These are phyloP conservation scores for Pemphredon lugubris DNA, from an alignment of 2,888 invertebrate species.

Conservation along the genomic window DNA sequence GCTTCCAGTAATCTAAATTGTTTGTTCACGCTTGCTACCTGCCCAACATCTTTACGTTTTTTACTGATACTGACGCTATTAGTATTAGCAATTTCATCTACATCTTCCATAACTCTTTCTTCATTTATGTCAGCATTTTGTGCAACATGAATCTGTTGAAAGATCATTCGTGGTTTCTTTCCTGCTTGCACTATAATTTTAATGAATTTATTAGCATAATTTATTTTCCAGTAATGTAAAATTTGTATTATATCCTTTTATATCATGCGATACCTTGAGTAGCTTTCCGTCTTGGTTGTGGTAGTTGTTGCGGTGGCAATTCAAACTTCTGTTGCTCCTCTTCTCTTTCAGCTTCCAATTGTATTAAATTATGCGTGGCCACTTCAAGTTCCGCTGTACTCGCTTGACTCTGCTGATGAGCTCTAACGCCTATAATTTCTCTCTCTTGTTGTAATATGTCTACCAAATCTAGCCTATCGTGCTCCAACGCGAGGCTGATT, in stretches of 20 bases:
- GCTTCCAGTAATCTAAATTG: conserved; percentile 88
- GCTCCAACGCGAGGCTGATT: conserved; percentile 86
- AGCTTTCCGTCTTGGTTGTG: conserved; percentile 67
- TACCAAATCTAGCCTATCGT: conserved; percentile 84
- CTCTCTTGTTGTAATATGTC: conserved; percentile 82
- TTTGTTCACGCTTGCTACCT: conserved; percentile 75
- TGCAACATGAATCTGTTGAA: conserved; percentile 75
- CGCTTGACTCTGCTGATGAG: conserved; percentile 69
- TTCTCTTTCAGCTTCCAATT: conserved; percentile 73
- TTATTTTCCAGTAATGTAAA: conserved; percentile 71
- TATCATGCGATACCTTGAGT: conserved; percentile 59
- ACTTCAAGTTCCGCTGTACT: conserved; percentile 74
- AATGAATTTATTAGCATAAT: conserved; percentile 49
- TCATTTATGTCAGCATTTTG: conserved; percentile 70
- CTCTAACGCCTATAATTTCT: conserved; percentile 69
- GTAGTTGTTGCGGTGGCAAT: conserved; percentile 66
- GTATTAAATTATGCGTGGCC: conserved; percentile 77
- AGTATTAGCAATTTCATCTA: conserved; percentile 62
- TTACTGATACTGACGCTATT: conserved; percentile 63
- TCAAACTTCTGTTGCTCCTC: conserved; percentile 70
- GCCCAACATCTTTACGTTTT: conserved; percentile 71
- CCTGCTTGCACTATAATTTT: conserved; percentile 59
- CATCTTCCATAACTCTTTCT: conserved; percentile 68
- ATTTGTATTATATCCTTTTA: conserved; percentile 2
- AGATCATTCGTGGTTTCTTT: conserved; percentile 75